Evolutionary conservation across 2,888 invertebrate species (phyloP), one percentile per base, ranked within the genome.

Genomic region (Cosmorhoe ocellata): DNA sequence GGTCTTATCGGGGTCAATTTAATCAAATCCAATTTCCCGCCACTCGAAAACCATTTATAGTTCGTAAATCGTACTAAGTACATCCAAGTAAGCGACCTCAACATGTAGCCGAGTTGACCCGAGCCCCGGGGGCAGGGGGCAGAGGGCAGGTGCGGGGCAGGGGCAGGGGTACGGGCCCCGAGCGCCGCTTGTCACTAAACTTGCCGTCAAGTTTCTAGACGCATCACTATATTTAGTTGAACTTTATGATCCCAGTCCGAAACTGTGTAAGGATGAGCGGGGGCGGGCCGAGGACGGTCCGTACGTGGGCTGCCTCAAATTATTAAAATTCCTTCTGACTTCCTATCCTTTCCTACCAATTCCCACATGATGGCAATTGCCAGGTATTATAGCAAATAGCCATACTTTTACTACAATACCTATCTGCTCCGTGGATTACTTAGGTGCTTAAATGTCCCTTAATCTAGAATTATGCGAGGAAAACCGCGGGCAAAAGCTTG

Each of bases 171-270:
- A 13, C n/a, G 3, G n/a, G 30, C 22, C 24, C 36, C 14, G 12
- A 8, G 31, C 7, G n/a, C 41, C 33, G 42, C 49, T 52, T 31
- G 47, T 47, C 52, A 43, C 47, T 38, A 47, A 51, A 49, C 45
- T 54, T 36, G 33, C 45, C 44, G 33, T 42, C 49, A 50, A 54
- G 46, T 50, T 54, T 46, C 11, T 45, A 50, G 54, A 46, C 42
- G 42, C 46, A 50, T 54, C 54, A 43, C 54, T 50, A 27, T 54
- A 46, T 50, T 46, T 43, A 50, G 54, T 46, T 40, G 38, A 54
- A 54, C 46, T 54, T 44, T 54, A 46, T 54, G 54, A 54, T 50
- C 50, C 54, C 27, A 41, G 47, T 43, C 38, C 38, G 13, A 42
- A 46, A 46, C 34, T 47, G 40, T 45, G 18, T 43, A 26, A 39